phyloP scores from a whole-genome alignment of 2,888 invertebrate species.

The Leptinotarsa tumamoca region DNA sequence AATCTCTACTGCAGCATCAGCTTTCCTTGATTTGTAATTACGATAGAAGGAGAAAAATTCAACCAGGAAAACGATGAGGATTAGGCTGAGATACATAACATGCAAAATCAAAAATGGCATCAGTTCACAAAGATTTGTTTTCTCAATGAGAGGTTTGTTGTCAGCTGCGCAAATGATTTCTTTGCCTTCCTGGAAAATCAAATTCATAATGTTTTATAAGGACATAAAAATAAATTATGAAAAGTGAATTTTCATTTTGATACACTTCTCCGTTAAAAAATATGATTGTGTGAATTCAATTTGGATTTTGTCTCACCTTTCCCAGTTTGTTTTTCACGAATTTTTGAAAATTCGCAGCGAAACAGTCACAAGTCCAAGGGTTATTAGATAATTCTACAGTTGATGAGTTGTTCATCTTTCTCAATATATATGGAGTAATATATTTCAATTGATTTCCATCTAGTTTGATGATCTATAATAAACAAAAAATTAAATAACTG shows the following conservation, averaged over 20 bases:
- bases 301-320: slow-evolving; percentile 38
- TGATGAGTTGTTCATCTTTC: slow-evolving; percentile 62
- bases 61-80: slow-evolving; percentile 58
- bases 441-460: slow-evolving; percentile 70
- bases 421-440: slow-evolving; percentile 65
- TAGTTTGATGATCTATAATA: slow-evolving; percentile 66
- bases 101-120: slow-evolving; percentile 44
- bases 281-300: background rate
- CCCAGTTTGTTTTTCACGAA: slow-evolving; percentile 42
- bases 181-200: background rate
- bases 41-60: slow-evolving; percentile 63
- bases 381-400: slow-evolving; percentile 67
- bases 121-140: slow-evolving; percentile 57
- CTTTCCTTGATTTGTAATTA: slow-evolving; percentile 32
- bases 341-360: slow-evolving; percentile 55
- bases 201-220: background rate
- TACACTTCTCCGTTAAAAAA: no score
- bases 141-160: slow-evolving; percentile 54
- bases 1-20: no score
- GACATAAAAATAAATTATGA: no score
- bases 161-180: slow-evolving; percentile 54
- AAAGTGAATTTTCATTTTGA: no score
- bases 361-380: slow-evolving; percentile 74
- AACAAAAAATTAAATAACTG: slow-evolving; percentile 19
- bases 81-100: slow-evolving; percentile 62